Percentiles rank a stretch among this genome's conserved stretches.
Conservation (phyloP, 2,888 invertebrate species). For the Polydrusus pterygomalis region DNA sequence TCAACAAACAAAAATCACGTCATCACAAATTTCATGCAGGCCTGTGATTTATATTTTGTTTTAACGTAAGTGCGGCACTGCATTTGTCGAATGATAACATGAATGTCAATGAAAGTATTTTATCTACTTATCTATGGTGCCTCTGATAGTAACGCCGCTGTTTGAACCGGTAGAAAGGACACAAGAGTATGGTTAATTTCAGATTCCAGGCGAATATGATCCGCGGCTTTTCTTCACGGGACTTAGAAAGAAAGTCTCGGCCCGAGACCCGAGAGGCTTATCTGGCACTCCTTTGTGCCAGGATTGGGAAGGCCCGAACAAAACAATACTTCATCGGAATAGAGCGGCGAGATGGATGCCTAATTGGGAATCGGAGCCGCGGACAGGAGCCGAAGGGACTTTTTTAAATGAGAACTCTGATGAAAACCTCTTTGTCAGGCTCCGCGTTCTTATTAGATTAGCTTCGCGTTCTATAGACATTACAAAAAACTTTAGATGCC, state of each 20-base stretch:
- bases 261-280: constrained; percentile 65
- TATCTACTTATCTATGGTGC: no score
- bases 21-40: no score
- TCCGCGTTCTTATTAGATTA: constrained; percentile 52
- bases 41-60: no score
- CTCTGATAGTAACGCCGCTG: constrained; percentile 48
- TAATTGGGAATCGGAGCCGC: constrained; percentile 64
- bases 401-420: constrained; percentile 53
- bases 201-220: constrained; percentile 68
- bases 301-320: constrained; percentile 65
- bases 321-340: constrained; percentile 68
- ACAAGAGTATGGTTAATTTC: constrained; percentile 65
- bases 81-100: no score
- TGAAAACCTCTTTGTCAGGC: constrained; percentile 52
- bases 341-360: constrained; percentile 62
- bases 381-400: constrained; percentile 48
- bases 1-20: no score
- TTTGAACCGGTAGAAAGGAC: constrained; percentile 56
- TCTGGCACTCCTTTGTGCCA: constrained; percentile 66
- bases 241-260: constrained; percentile 64
- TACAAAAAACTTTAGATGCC: constrained; percentile 39
- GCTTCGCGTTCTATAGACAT: constrained; percentile 43
- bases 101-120: no score
- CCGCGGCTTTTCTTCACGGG: constrained; percentile 65
- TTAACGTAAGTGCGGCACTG: no score